Evolutionary conservation across 92 coral and sea anemone species (phyloP), one percentile per base, ranked within the genome.

Genomic region (Zoanthus sansibaricus): DNA sequence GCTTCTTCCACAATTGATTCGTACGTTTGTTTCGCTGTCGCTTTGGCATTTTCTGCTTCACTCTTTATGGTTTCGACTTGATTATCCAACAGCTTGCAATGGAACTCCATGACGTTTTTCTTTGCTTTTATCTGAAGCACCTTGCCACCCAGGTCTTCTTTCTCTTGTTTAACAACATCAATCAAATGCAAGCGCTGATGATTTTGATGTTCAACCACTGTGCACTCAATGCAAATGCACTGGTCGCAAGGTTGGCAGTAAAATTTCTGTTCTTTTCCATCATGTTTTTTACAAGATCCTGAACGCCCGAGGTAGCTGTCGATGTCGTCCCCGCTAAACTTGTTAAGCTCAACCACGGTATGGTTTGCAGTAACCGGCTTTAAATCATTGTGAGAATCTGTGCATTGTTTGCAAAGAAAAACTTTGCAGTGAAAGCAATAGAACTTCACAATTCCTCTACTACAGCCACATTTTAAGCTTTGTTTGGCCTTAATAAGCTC

Each of bases 61-160:
- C 9, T 20, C 37, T 79, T 18, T 79, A 79, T 33, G 10, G 72
- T 33, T 8, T 5, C 9, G 0, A 49, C 73, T 59, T 66, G 72
- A 51, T 79, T 72, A 16, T 79, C 72, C 55, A 79, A 47, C 12
- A 20, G 4, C 9, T 79, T 61, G 55, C 73, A 79, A 14, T 18
- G 84, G 18, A 66, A 79, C 12, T 79, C 84, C 84, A 79, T 61
- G n/a, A 30, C 11, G 71, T 32, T 79, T n/a, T 42, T 79, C 71
- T 59, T 79, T 3, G 71, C 72, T n/a, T 79, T 37, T 0, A 79
- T 62, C 46, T 79, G 73, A 62, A 64, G 54, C 73, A 79, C 64
- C 9, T 32, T 62, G 0, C 68, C 21, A 16, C 15, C 42, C 0
- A 79, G 73, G 8, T 62, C 84, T 64, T 79, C 72, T 21, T 62